phyloP scores from a whole-genome alignment of 2,888 invertebrate species.

The Callinectes sapidus region DNA sequence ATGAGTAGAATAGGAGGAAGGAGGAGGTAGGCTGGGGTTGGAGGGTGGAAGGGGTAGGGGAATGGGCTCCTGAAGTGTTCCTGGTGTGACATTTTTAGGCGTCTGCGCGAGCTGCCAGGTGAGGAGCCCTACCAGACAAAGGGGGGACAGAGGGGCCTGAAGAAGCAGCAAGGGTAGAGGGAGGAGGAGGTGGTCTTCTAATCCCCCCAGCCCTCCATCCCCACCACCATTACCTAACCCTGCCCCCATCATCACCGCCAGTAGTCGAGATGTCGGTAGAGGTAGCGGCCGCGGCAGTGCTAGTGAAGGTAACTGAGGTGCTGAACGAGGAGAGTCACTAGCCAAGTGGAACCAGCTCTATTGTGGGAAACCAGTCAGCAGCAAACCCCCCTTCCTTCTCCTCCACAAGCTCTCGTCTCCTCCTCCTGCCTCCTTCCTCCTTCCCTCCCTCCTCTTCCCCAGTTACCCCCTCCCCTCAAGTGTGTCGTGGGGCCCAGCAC shows the following conservation, averaged over 20 bases:
- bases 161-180: slow-evolving; percentile 49
- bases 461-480: slow-evolving; percentile 44
- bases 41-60: slow-evolving; percentile 23
- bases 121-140: slow-evolving; percentile 57
- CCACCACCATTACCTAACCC: slow-evolving; percentile 33
- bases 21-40: neutral
- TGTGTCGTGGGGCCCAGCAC: slow-evolving; percentile 41
- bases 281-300: slow-evolving; percentile 29
- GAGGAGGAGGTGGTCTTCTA: slow-evolving; percentile 26
- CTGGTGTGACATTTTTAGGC: slow-evolving; percentile 65
- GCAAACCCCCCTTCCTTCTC: slow-evolving; percentile 39
- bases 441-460: slow-evolving; percentile 40
- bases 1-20: slow-evolving; percentile 6
- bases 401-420: slow-evolving; percentile 33
- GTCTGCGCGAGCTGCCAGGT: slow-evolving; percentile 58
- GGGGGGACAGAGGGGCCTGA: slow-evolving; percentile 26
- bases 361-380: slow-evolving; percentile 47
- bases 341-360: slow-evolving; percentile 47
- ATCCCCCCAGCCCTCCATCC: slow-evolving; percentile 15
- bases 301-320: slow-evolving; percentile 36
- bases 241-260: slow-evolving; percentile 35
- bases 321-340: slow-evolving; percentile 31
- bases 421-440: slow-evolving; percentile 28
- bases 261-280: slow-evolving; percentile 43
- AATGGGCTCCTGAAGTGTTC: slow-evolving; percentile 36